Evolutionary conservation across 1,140 invertebrate genomes (phyloP), one percentile per base, ranked within the genome.

Genomic region (Lasioglossum albipes): DNA sequence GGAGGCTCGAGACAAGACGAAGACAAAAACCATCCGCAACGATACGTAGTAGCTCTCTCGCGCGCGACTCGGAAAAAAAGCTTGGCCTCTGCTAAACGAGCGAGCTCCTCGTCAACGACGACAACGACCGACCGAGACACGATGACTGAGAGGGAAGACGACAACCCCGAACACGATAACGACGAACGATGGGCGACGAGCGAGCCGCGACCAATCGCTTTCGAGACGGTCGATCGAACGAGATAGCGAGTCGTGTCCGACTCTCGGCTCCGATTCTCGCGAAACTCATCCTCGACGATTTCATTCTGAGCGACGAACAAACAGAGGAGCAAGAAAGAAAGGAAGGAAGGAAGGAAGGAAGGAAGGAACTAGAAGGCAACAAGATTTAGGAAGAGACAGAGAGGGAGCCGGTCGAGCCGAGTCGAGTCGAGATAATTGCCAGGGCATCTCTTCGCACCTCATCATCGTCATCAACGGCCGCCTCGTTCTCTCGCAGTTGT

Each of bases 381-480:
- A 74, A 72, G 73, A 36, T 20, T 20, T 22, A 41, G 36, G n/a
- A 59, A 83, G 61, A 52, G 52, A 71, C 70, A 66, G 76, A 83
- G 81, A 79, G 65, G 73, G 62, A 82, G 79, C 79, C 78, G 85
- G 82, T 77, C 86, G 89, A 81, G 85, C 77, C 77, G 88, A 88
- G 92, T 4, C 31, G 89, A 81, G 85, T 75, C 77, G 88, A 88
- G 92, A 88, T 92, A 92, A 93, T 93, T 93, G 92, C 92, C 91
- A 83, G 81, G 90, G 88, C 91, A 89, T 93, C 91, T 92, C 93
- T 93, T 93, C 91, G 91, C 93, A 93, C 93, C 93, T 93, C 93
- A 93, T 93, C 92, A 93, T 93, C 92, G 91, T 93, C 92, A 93
- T 93, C 91, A 92, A 91, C 92, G 88, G 89, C 87, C 82, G 84